phyloP scores from a whole-genome alignment of 2,888 invertebrate species.

The Loripinus fragilis region DNA sequence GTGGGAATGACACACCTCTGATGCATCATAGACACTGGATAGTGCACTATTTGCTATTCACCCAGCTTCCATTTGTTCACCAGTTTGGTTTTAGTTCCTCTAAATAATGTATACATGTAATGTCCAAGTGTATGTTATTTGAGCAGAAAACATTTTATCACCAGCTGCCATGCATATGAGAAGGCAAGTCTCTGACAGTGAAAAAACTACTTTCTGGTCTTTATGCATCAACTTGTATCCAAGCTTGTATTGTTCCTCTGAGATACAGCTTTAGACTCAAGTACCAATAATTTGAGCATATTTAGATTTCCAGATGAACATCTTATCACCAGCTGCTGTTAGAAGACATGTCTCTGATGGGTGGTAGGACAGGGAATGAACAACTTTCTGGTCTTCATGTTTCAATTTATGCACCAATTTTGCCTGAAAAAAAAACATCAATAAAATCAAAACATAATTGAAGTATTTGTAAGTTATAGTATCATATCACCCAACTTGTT shows the following conservation, averaged over 20 bases:
- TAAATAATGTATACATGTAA: too few relatives aligned
- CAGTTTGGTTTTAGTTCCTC: too few relatives aligned
- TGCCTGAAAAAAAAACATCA: slow-evolving; percentile 82
- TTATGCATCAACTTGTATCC: slow-evolving; percentile 81
- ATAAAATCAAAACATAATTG: background rate
- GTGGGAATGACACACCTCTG: too few relatives aligned
- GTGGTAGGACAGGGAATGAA: slow-evolving; percentile 92
- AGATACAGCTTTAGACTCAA: too few relatives aligned
- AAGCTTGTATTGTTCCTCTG: too few relatives aligned
- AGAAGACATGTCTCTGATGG: slow-evolving; percentile 89
- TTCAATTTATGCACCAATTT: slow-evolving; percentile 84
- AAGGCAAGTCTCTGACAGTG: slow-evolving; percentile 88
- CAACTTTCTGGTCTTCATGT: slow-evolving; percentile 86
- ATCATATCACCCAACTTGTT: too few relatives aligned
- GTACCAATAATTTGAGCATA: slow-evolving; percentile 29
- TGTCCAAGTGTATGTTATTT: slow-evolving; percentile 1
- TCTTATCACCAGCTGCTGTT: slow-evolving; percentile 89
- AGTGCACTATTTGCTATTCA: too few relatives aligned
- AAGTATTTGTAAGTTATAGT: too few relatives aligned
- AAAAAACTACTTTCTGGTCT: slow-evolving; percentile 89
- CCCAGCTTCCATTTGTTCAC: too few relatives aligned
- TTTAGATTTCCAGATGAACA: slow-evolving; percentile 79
- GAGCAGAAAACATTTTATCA: slow-evolving; percentile 84
- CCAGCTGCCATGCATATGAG: slow-evolving; percentile 91
- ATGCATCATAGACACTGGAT: too few relatives aligned